phyloP scores from a whole-genome alignment of 2,888 invertebrate genomes.

The Aproaerema taeniolella region DNA sequence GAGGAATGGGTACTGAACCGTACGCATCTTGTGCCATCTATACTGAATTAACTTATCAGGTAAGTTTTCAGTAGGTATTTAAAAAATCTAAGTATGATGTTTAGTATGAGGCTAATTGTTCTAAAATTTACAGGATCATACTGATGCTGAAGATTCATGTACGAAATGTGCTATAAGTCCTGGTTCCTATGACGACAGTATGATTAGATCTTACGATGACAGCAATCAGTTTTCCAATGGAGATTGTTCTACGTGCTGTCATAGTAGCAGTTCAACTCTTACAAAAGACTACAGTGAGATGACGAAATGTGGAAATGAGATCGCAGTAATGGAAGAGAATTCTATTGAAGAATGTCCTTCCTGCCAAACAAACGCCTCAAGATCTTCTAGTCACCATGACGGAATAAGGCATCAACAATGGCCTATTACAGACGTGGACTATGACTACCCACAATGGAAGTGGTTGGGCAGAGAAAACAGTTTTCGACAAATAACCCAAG shows the following conservation, averaged over 20 bases:
- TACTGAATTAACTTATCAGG: slow-evolving; percentile 69
- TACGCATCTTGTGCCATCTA: slow-evolving; percentile 85
- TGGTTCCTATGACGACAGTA: slow-evolving; percentile 74
- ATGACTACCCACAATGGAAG: slow-evolving; percentile 72
- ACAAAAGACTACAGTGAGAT: slow-evolving; percentile 72
- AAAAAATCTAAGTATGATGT: too few relatives aligned
- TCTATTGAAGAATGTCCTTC: slow-evolving; percentile 69
- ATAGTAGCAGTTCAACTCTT: slow-evolving; percentile 65
- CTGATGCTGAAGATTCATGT: slow-evolving; percentile 73
- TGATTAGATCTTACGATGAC: slow-evolving; percentile 62
- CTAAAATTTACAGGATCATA: slow-evolving; percentile 53
- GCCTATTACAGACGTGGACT: slow-evolving; percentile 66
- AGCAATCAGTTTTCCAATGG: slow-evolving; percentile 70
- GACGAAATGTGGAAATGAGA: slow-evolving; percentile 69
- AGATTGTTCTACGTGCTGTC: slow-evolving; percentile 68
- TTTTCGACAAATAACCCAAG: slow-evolving; percentile 56
- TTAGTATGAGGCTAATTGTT: background rate
- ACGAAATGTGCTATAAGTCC: slow-evolving; percentile 75
- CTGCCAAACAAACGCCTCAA: slow-evolving; percentile 63
- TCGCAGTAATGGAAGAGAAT: slow-evolving; percentile 57
- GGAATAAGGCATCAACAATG: slow-evolving; percentile 62
- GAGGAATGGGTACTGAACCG: slow-evolving; percentile 78
- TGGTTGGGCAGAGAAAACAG: slow-evolving; percentile 67
- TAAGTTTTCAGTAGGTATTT: slow-evolving; percentile 27
- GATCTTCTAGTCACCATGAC: slow-evolving; percentile 66